phyloP scores from a whole-genome alignment of 2,113 vertebrate genomes.

The Vireo altiloquus region DNA sequence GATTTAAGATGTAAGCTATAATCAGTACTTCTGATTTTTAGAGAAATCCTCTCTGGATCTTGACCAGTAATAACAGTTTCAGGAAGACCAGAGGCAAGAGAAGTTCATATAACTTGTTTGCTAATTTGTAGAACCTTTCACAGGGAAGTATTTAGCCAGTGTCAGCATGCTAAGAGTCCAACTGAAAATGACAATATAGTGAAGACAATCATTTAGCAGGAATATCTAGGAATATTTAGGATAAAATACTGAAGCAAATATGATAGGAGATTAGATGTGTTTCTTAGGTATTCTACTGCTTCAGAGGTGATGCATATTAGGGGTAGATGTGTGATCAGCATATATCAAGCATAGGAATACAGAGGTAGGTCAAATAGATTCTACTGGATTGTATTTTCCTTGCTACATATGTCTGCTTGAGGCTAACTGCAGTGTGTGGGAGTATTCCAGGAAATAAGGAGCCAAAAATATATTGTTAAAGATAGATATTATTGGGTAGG shows the following conservation, averaged over 20 bases:
- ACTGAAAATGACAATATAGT: background rate
- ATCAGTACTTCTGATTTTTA: background rate
- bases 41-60: background rate
- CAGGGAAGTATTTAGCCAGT: background rate
- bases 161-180: background rate
- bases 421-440: background rate
- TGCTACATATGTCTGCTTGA: background rate
- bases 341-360: accelerated
- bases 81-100: background rate
- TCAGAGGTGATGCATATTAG: background rate
- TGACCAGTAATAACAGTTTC: background rate
- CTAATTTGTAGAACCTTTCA: background rate
- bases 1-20: background rate
- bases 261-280: background rate
- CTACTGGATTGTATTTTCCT: background rate
- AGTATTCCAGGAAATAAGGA: background rate
- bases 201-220: accelerated
- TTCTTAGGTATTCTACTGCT: background rate
- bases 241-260: background rate
- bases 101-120: background rate
- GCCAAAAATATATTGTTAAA: background rate
- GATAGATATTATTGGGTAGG: too few species aligned
- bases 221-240: background rate
- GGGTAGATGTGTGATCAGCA: background rate
- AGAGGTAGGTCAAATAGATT: background rate